Evolutionary conservation across 2,888 invertebrate genomes (phyloP).

Genomic region (Megamerina dolium): DNA sequence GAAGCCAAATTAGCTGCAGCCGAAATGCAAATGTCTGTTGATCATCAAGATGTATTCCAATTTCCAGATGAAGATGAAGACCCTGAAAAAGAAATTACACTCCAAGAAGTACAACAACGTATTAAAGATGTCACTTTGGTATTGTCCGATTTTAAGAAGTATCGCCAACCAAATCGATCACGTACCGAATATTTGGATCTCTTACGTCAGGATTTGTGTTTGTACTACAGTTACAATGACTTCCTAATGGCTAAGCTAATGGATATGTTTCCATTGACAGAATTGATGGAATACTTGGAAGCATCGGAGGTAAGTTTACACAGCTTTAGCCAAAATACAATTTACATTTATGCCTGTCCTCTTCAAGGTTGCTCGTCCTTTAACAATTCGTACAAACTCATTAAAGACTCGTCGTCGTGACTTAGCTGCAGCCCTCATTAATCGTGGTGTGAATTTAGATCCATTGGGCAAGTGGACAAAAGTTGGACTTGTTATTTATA

Average conservation of each 20-base stretch:
- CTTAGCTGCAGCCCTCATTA: constrained; percentile 89
- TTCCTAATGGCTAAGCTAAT: constrained; percentile 89
- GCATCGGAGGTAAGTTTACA: constrained; percentile 86
- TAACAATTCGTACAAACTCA: constrained; percentile 93
- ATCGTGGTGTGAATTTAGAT: constrained; percentile 95
- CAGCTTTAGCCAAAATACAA: too few species aligned
- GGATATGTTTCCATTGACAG: constrained; percentile 79
- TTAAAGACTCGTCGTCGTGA: constrained; percentile 88
- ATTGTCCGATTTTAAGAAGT: constrained; percentile 69
- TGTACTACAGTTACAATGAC: constrained; percentile 94
- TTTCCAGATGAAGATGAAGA: constrained; percentile 75
- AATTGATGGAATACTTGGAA: constrained; percentile 90
- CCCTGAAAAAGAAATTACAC: constrained; percentile 63
- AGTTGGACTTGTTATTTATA: constrained; percentile 93
- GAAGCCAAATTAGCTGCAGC: constrained; percentile 69
- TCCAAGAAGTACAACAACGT: constrained; percentile 81
- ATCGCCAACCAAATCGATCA: constrained; percentile 63
- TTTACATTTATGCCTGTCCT: too few species aligned
- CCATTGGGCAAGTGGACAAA: constrained; percentile 98
- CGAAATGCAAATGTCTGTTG: constrained; percentile 76
- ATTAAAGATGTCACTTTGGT: constrained; percentile 81
- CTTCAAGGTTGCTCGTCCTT: constrained; percentile 73
- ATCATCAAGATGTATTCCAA: constrained; percentile 67
- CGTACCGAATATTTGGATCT: constrained; percentile 77
- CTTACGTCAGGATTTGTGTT: constrained; percentile 78